phyloP scores from a whole-genome alignment of 2,113 vertebrate species.

The Dicrurus megarhynchus region DNA sequence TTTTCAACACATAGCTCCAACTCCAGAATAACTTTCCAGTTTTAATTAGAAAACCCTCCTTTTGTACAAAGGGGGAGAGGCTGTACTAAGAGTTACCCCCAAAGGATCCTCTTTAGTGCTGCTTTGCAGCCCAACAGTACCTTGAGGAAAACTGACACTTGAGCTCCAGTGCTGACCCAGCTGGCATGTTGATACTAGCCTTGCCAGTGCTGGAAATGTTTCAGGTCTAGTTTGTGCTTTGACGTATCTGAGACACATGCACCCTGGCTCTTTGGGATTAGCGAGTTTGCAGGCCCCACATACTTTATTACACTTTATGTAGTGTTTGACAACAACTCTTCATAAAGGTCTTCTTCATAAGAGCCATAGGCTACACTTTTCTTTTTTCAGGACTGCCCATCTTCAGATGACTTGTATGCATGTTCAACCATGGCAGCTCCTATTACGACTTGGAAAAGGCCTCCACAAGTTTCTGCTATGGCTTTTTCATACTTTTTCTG shows the following conservation, averaged over 20 bases:
- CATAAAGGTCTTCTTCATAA: not conserved
- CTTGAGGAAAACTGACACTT: not conserved
- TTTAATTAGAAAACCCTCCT: not conserved
- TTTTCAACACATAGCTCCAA: not conserved
- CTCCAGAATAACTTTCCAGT: not conserved
- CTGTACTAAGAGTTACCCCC: not conserved
- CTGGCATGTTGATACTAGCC: not conserved
- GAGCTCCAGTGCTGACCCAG: not conserved
- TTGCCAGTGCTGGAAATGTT: not conserved
- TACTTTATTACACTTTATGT: not conserved
- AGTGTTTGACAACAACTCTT: not conserved
- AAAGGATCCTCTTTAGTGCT: not conserved
- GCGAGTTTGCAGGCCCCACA: not conserved
- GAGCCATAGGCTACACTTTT: not conserved
- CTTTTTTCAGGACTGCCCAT: not conserved
- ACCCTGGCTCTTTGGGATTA: not conserved
- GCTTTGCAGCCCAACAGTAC: not conserved
- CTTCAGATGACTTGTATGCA: not conserved
- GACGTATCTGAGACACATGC: not conserved
- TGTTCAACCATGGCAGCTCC: not conserved
- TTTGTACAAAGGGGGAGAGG: not conserved
- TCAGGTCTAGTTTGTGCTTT: not conserved
- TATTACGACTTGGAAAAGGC: not conserved
- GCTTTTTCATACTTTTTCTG: not conserved
- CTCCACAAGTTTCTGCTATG: not conserved